Conservation (phyloP, 2,888 invertebrate genomes). For the Anthoptus insignis region DNA sequence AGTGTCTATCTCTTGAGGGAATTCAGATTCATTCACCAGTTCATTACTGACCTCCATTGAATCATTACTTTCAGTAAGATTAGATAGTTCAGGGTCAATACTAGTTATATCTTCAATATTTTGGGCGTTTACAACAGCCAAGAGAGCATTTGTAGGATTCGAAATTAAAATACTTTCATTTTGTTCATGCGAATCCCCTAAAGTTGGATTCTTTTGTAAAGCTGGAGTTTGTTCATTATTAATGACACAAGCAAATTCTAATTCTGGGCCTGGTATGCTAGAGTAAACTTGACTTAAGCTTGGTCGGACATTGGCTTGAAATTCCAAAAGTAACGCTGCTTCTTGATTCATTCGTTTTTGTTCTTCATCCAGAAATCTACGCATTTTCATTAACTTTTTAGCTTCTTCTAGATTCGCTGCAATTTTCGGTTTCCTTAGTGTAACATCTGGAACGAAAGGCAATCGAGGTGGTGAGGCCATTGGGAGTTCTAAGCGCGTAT, state of each 20-base stretch:
- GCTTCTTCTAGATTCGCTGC: slow-evolving; percentile 90
- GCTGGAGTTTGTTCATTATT: slow-evolving; percentile 54
- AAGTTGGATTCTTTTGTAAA: slow-evolving; percentile 44
- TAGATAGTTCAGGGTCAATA: slow-evolving; percentile 23
- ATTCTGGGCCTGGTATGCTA: slow-evolving; percentile 79
- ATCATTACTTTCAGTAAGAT: slow-evolving; percentile 31
- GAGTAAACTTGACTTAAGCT: slow-evolving; percentile 82
- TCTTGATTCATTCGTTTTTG: slow-evolving; percentile 86
- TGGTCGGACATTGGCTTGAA: slow-evolving; percentile 81
- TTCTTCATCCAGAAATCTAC: slow-evolving; percentile 88
- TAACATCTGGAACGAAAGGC: slow-evolving; percentile 79
- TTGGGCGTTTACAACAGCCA: slow-evolving; percentile 32
- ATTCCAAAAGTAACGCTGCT: slow-evolving; percentile 78
- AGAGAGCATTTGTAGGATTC: slow-evolving; percentile 30
- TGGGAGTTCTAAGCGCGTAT: slow-evolving; percentile 73
- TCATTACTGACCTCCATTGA: slow-evolving; percentile 9
- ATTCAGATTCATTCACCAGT: background rate
- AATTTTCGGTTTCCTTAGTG: slow-evolving; percentile 89
- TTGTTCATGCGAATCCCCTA: slow-evolving; percentile 40
- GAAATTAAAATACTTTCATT: slow-evolving; percentile 38
- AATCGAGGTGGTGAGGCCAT: slow-evolving; percentile 70
- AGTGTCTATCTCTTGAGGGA: background rate
- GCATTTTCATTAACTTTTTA: slow-evolving; percentile 88
- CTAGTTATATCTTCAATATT: slow-evolving; percentile 23
- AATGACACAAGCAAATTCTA: slow-evolving; percentile 79